These are phyloP conservation scores for Sebastes kiyomatsui DNA, from an alignment of 2,797 vertebrate species.

Conservation along the genomic window DNA sequence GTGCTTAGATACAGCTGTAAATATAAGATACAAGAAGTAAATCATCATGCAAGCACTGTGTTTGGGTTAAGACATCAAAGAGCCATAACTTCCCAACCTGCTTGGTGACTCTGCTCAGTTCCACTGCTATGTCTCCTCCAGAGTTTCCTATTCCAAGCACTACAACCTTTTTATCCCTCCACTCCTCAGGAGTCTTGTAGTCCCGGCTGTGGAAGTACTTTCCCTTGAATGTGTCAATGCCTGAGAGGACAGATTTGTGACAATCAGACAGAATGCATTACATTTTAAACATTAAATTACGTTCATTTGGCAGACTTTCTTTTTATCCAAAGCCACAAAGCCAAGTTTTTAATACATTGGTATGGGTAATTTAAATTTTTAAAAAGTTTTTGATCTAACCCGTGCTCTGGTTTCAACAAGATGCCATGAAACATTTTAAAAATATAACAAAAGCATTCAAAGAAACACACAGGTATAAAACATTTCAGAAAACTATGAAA, in stretches of 20 bases:
- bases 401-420: background rate
- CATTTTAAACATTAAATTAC: background rate
- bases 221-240: constrained; percentile 80
- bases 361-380: background rate
- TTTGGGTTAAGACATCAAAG: too few relatives aligned
- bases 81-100: constrained; percentile 53
- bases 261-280: too few relatives aligned
- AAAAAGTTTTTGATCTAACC: too few relatives aligned
- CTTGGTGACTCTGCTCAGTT: constrained; percentile 80
- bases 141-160: constrained; percentile 86
- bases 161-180: constrained; percentile 79
- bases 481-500: too few relatives aligned
- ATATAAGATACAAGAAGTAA: background rate
- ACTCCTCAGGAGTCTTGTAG: constrained; percentile 80
- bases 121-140: constrained; percentile 81
- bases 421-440: too few relatives aligned
- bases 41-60: background rate
- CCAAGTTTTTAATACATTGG: background rate
- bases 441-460: too few relatives aligned
- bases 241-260: constrained; percentile 44
- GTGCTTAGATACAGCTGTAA: constrained; percentile 85
- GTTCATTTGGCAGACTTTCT: background rate
- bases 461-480: too few relatives aligned
- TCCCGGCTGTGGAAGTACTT: constrained; percentile 83
- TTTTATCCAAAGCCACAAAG: too few relatives aligned